phyloP scores from a whole-genome alignment of 2,113 vertebrate species.

The Ciconia maguari region DNA sequence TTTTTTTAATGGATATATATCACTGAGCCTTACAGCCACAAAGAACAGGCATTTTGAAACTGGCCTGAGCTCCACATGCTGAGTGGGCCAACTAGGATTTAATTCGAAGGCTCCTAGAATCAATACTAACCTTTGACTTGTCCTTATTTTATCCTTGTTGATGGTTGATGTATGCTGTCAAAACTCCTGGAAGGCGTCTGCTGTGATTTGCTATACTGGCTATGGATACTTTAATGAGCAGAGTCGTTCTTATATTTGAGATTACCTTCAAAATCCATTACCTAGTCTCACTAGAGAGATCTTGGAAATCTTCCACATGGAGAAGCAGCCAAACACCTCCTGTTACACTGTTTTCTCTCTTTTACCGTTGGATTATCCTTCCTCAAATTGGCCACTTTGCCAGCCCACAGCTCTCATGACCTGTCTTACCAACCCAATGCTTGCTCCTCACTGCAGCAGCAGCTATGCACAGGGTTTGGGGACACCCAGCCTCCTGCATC shows the following conservation, averaged over 20 bases:
- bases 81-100: conserved; percentile 49
- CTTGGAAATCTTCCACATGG: conserved; percentile 35
- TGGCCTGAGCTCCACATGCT: conserved; percentile 1
- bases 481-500: not conserved
- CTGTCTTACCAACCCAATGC: not conserved
- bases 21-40: not conserved
- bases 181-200: conserved; percentile 51
- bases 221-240: conserved; percentile 56
- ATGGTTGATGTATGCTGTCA: conserved; percentile 63
- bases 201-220: conserved; percentile 45
- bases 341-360: not conserved
- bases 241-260: not conserved
- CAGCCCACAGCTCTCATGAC: not conserved
- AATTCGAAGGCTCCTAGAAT: conserved; percentile 43
- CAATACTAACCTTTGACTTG: conserved; percentile 63
- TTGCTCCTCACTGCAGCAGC: not conserved
- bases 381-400: not conserved
- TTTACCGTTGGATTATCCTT: not conserved
- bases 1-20: not conserved
- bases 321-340: not conserved
- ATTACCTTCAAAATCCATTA: conserved; percentile 68
- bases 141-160: conserved; percentile 67
- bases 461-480: not conserved
- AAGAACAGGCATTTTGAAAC: not conserved
- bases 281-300: not conserved